Conservation (phyloP, 2,113 vertebrate species). For the Silurus asotus region DNA sequence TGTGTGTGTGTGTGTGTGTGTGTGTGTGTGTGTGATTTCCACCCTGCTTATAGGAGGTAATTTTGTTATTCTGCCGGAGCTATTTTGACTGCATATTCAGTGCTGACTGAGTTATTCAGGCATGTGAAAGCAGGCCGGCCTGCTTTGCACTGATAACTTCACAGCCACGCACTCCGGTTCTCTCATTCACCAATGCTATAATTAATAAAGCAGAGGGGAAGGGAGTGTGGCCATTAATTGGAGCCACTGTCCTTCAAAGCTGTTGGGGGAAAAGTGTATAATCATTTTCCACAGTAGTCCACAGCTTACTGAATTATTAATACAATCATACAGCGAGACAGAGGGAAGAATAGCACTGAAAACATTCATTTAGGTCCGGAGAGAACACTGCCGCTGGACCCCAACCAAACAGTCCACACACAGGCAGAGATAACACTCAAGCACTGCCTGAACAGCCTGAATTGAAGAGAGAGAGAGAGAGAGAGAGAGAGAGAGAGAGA, state of each 20-base stretch:
- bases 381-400: constrained; percentile 37
- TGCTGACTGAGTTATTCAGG: constrained; percentile 69
- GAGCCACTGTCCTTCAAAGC: constrained; percentile 67
- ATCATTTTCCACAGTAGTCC: constrained; percentile 69
- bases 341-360: constrained; percentile 26
- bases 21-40: constrained; percentile 20
- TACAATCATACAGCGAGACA: constrained; percentile 56
- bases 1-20: constrained; percentile 29
- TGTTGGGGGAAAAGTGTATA: constrained; percentile 54
- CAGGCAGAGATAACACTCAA: constrained; percentile 12
- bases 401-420: constrained; percentile 25
- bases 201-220: constrained; percentile 67
- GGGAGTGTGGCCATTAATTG: constrained; percentile 70
- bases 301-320: constrained; percentile 69
- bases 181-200: constrained; percentile 57
- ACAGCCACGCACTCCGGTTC: constrained; percentile 42
- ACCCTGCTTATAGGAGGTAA: constrained; percentile 44
- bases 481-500: constrained; percentile 4
- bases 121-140: constrained; percentile 70
- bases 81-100: constrained; percentile 64
- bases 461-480: constrained; percentile 22
- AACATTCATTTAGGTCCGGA: constrained; percentile 36
- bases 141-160: constrained; percentile 73
- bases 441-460: not conserved
- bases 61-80: constrained; percentile 50